phyloP scores from a whole-genome alignment of 2,113 vertebrate species.

The Anhinga anhinga region DNA sequence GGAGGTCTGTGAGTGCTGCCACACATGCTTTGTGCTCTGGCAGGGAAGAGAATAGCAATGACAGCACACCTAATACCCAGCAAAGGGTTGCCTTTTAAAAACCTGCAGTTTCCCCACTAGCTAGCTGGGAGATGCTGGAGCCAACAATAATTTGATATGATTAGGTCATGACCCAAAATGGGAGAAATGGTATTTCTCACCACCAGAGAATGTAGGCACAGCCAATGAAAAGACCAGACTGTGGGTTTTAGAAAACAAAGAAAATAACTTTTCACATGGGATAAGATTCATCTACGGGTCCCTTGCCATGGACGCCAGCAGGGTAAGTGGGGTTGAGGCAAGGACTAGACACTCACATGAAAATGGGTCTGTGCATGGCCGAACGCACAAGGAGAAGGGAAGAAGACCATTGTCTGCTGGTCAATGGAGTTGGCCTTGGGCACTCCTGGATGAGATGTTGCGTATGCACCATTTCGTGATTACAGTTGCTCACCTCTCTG shows the following conservation, averaged over 20 bases:
- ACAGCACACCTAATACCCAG: background rate
- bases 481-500: background rate
- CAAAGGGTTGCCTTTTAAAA: background rate
- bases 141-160: background rate
- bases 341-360: background rate
- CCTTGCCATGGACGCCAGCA: background rate
- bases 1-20: background rate
- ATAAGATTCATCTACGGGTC: background rate
- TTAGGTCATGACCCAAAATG: slow-evolving; percentile 15
- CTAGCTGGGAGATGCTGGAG: background rate
- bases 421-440: background rate
- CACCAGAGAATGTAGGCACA: background rate
- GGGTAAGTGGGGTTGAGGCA: fast-evolving
- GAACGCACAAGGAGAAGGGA: background rate
- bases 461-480: background rate
- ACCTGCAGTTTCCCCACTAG: background rate
- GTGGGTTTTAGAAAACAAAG: background rate
- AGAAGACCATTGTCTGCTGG: background rate
- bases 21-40: background rate
- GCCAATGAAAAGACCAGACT: background rate
- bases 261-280: background rate
- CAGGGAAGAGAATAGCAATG: background rate
- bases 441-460: background rate
- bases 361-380: background rate
- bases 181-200: background rate